Percentiles rank a stretch among this genome's conserved stretches.
Evolutionary conservation across 2,797 vertebrate species (phyloP).

Genomic region (Sarcoramphus papa): DNA sequence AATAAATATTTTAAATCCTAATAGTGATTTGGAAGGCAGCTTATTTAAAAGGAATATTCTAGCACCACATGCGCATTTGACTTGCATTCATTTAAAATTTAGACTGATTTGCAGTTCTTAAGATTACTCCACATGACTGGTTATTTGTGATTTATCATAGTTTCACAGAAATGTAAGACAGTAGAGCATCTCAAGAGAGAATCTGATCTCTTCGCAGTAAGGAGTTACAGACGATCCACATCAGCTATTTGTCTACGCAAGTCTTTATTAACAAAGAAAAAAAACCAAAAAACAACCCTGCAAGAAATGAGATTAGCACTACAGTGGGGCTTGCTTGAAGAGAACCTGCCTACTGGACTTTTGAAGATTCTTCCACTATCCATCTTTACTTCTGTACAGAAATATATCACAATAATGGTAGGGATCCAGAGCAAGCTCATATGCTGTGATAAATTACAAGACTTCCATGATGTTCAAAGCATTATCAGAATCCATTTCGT

Average conservation of each 20-base stretch:
- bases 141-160: background rate
- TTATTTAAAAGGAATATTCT: background rate
- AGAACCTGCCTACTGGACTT: background rate
- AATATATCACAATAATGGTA: background rate
- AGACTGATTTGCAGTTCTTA: background rate
- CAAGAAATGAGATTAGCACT: background rate
- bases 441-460: slow-evolving; percentile 57
- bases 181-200: background rate
- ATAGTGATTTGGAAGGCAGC: background rate
- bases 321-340: background rate
- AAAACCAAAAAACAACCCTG: background rate
- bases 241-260: background rate
- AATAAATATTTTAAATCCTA: slow-evolving; percentile 3
- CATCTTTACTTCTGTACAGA: background rate
- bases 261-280: background rate
- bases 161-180: background rate
- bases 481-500: slow-evolving; percentile 63
- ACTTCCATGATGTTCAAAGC: slow-evolving; percentile 39
- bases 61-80: background rate
- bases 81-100: background rate
- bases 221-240: background rate
- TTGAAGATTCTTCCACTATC: background rate
- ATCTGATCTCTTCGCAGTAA: background rate
- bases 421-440: background rate
- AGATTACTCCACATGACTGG: background rate